A percentile compares a stretch with the other conserved stretches of the same genome.
Evolutionary conservation across 92 coral and sea anemone genomes (phyloP).

Genomic region (Paragorgia papillata): DNA sequence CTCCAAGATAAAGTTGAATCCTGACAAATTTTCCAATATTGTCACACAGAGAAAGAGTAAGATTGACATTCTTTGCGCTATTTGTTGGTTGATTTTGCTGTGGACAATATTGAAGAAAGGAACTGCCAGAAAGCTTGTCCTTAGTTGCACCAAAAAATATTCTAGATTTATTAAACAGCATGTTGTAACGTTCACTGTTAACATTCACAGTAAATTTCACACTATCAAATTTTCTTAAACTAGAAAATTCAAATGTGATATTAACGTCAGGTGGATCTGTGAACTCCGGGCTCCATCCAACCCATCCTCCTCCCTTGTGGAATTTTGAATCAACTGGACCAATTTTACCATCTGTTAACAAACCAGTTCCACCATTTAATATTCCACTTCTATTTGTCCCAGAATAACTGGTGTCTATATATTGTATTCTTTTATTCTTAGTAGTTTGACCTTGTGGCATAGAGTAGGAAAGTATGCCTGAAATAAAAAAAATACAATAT

Average conservation of each 20-base stretch:
- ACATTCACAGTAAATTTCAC: slow-evolving; percentile 20
- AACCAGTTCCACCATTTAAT: slow-evolving; percentile 14
- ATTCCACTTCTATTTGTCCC: neutral
- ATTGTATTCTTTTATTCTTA: neutral
- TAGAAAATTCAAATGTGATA: slow-evolving; percentile 24
- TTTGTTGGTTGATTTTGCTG: neutral
- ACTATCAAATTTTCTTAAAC: slow-evolving; percentile 7
- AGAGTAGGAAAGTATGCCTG: slow-evolving; percentile 19
- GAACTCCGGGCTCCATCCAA: neutral
- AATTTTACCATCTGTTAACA: slow-evolving; percentile 34
- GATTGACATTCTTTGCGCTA: slow-evolving; percentile 48
- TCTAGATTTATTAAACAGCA: slow-evolving; percentile 6
- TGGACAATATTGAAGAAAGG: slow-evolving; percentile 32
- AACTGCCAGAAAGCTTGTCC: neutral
- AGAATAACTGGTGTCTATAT: slow-evolving; percentile 11
- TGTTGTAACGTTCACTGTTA: neutral
- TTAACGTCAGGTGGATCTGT: slow-evolving; percentile 2
- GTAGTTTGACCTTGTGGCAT: slow-evolving; percentile 33
- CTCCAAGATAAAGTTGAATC: slow-evolving; percentile 63
- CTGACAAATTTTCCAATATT: slow-evolving; percentile 57
- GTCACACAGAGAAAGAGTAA: slow-evolving; percentile 77
- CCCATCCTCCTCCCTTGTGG: slow-evolving; percentile 15
- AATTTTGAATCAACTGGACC: slow-evolving; percentile 16
- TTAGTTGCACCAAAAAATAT: slow-evolving; percentile 5
- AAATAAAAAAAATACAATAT: neutral